Evolutionary conservation across 2,113 vertebrate species (phyloP), one percentile per base, ranked within the genome.

Genomic region (Callospermophilus lateralis): DNA sequence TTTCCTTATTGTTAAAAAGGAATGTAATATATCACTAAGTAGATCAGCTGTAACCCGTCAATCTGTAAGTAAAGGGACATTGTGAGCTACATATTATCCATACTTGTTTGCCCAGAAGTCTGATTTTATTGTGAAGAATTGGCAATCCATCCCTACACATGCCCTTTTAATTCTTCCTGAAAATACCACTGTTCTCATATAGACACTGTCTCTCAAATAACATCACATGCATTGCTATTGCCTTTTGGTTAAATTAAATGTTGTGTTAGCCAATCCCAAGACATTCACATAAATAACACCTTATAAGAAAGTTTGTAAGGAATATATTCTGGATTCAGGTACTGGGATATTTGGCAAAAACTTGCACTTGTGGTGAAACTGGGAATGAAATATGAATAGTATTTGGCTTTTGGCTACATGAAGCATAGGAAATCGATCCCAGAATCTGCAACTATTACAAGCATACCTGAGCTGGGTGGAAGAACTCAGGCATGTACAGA

Each of bases 371-470:
- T 68, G 90, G 94, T 93, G 34, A 97, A 96, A 73, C 84, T 89
- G 76, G 90, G 81, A 85, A 95, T 89, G 95, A 94, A 97, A 92
- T 92, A 81, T 84, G 91, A 97, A 96, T 90, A 79, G 67, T 79
- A 86, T 93, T 91, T 94, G 84, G 84, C 76, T 92, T 87, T 97
- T 91, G 89, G 89, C 93, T 89, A 28, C 63, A 48, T 55, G 55
- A 90, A 95, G 48, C 39, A 20, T 73, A 91, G 93, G 93, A 96
- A 97, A 96, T 93, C 3, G 0, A 94, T 94, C 89, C 85, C 94
- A 96, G 91, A 96, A 95, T 95, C 91, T 87, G 81, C 78, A 88
- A 17, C 61, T 63, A 83, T 91, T 95, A 78, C 70, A 93, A 95
- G 94, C 95, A 97, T 95, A 96, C 94, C 94, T 97, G 91, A 89